phyloP scores from a whole-genome alignment of 2,888 invertebrate genomes.

The Caenorhabditis sp. region DNA sequence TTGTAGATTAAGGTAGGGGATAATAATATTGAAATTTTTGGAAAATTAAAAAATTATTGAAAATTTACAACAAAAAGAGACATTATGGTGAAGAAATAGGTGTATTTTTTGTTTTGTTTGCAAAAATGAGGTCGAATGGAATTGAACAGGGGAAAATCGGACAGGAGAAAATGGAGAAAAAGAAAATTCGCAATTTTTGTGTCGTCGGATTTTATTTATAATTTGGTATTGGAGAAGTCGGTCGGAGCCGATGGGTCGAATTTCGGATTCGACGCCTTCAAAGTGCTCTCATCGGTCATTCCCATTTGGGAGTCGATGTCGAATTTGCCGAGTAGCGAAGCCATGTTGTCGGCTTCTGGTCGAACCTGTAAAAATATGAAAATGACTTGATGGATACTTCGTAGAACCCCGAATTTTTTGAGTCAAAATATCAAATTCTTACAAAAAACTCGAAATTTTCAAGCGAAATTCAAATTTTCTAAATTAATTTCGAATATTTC shows the following conservation, averaged over 20 bases:
- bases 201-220: no score
- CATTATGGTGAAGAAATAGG: no score
- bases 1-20: no score
- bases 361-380: conserved; percentile 31
- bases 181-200: background rate
- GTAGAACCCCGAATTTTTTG: background rate
- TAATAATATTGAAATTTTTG: background rate
- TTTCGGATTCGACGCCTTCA: conserved; percentile 52
- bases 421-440: no score
- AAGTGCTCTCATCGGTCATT: conserved; percentile 59
- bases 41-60: background rate
- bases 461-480: background rate
- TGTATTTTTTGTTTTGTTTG: no score
- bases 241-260: conserved; percentile 46
- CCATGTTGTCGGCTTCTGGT: conserved; percentile 64
- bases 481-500: no score
- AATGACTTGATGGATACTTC: no score
- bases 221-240: conserved; percentile 46
- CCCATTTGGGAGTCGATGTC: conserved; percentile 60
- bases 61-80: conserved; percentile 1
- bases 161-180: background rate
- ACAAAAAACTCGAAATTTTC: background rate
- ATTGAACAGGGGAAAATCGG: no score
- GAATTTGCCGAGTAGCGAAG: conserved; percentile 66
- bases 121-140: no score